Percentiles rank a stretch among this genome's conserved stretches.
Evolutionary conservation across 1,140 invertebrate species (phyloP).

Genomic region (Drosophila saltans): DNA sequence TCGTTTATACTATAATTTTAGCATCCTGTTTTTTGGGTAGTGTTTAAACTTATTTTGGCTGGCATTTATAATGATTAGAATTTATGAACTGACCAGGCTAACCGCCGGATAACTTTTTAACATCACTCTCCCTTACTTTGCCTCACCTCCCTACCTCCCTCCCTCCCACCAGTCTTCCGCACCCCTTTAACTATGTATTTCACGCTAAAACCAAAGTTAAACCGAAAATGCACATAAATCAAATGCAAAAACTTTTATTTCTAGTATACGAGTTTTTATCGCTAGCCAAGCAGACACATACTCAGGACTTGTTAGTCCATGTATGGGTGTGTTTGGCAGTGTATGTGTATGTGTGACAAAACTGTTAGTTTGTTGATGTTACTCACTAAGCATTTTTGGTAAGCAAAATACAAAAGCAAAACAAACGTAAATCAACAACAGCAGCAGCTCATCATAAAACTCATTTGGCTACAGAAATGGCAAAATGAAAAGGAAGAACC

Average conservation of each 20-base stretch:
- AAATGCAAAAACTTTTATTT: slow-evolving; percentile 74
- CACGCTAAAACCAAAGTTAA: slow-evolving; percentile 73
- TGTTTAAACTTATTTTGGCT: slow-evolving; percentile 22
- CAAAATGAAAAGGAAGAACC: slow-evolving; percentile 4
- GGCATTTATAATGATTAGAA: slow-evolving; percentile 75
- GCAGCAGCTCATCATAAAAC: slow-evolving; percentile 78
- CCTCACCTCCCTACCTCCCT: neutral
- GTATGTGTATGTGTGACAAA: slow-evolving; percentile 42
- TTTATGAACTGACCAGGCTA: slow-evolving; percentile 53
- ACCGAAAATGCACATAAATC: slow-evolving; percentile 75
- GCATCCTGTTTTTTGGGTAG: slow-evolving; percentile 17
- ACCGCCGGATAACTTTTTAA: slow-evolving; percentile 9
- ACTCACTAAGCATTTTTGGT: slow-evolving; percentile 72
- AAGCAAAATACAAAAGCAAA: slow-evolving; percentile 62
- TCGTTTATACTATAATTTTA: slow-evolving; percentile 15
- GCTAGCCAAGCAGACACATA: slow-evolving; percentile 51
- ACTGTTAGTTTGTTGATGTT: slow-evolving; percentile 66
- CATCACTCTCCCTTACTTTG: slow-evolving; percentile 5
- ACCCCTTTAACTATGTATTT: slow-evolving; percentile 58
- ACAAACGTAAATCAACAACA: slow-evolving; percentile 77
- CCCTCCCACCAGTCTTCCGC: neutral
- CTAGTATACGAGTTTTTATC: slow-evolving; percentile 65
- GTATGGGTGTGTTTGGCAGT: slow-evolving; percentile 7
- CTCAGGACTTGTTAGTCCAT: slow-evolving; percentile 5
- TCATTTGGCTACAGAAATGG: slow-evolving; percentile 65